Base-by-base conservation (phyloP, 2,888 invertebrate species). In the Nomada ruficornis region DNA sequence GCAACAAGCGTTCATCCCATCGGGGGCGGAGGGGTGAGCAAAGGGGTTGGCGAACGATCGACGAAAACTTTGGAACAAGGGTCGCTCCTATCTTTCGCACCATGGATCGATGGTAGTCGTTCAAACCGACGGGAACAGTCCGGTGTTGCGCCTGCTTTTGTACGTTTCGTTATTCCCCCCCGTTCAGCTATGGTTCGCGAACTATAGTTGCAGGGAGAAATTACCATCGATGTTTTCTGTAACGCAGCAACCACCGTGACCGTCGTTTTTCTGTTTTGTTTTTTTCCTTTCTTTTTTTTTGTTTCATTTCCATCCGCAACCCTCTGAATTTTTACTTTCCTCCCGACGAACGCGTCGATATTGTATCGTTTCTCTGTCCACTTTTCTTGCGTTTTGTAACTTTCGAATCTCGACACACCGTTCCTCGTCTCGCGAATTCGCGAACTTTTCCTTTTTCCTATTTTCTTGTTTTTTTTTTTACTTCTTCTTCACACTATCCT, bases 21-120 rank as follows among this genome's bases (percentile, higher is more conserved):
- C 20, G 0, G 15, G 20, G 54, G 54, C 2, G 5, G 36, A 36
- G 1, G 7, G 36, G 7, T 7, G 36, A 36, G 63, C 54, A 63
- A 72, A 63, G 63, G 71, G 26, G 47, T n/a, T 36, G 71, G n/a
- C 23, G 50, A 50, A 52, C 11, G 23, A 15, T 63, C 63, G 63
- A 63, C 54, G 62, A 2, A 36, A 62, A 36, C 2, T 10, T 15
- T 9, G 9, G 15, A 26, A 50, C 26, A 26, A 15, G 71, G 62
- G 71, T 36, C 42, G 62, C 36, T 62, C 36, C 36, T 36, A 36
- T 71, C 20, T 81, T 81, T 71, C 72, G 72, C 76, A 79, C 77
- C 75, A 69, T 70, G 76, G 74, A 77, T 18, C 36, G 42, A 79
- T 36, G 36, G 36, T 36, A 36, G 36, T 36, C 36, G 36, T 36